Percentiles rank a stretch among this genome's conserved stretches.
phyloP scores from a whole-genome alignment of 2,888 invertebrate species.

The Ornithoptera priamus region DNA sequence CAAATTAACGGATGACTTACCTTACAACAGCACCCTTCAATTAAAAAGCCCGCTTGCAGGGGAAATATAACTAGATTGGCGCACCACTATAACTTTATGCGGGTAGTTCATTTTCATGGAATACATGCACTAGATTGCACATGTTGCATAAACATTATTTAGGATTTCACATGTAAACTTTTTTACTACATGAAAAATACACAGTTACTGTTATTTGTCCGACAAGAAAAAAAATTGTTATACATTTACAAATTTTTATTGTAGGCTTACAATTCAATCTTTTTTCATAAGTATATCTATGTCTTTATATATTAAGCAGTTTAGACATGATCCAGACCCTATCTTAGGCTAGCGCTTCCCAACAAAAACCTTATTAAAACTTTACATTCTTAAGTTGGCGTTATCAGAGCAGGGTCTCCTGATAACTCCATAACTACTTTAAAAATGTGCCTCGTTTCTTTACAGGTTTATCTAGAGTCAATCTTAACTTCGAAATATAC shows the following conservation, averaged over 20 bases:
- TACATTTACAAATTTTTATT: neutral
- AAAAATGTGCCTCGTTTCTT: too few species aligned
- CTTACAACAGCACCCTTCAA: conserved; percentile 52
- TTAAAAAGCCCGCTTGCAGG: conserved; percentile 60
- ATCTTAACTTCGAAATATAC: too few species aligned
- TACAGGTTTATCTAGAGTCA: too few species aligned
- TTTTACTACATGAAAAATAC: neutral
- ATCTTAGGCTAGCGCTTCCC: too few species aligned
- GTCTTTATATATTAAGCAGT: neutral
- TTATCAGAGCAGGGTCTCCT: too few species aligned
- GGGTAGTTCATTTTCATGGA: conserved; percentile 55
- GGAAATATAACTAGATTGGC: conserved; percentile 67
- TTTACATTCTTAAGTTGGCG: too few species aligned
- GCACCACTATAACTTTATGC: conserved; percentile 70
- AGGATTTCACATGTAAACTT: neutral
- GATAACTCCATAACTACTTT: too few species aligned
- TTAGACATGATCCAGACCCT: too few species aligned
- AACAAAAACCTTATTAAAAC: too few species aligned
- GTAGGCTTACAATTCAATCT: neutral
- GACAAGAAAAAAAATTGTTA: too few species aligned
- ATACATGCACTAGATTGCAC: conserved; percentile 4
- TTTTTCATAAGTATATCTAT: neutral
- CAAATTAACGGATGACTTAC: conserved; percentile 29
- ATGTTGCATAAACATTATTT: neutral
- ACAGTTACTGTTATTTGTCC: too few species aligned